Evolutionary conservation across 1,140 invertebrate genomes (phyloP).

Genomic region (Bombus waltoni): DNA sequence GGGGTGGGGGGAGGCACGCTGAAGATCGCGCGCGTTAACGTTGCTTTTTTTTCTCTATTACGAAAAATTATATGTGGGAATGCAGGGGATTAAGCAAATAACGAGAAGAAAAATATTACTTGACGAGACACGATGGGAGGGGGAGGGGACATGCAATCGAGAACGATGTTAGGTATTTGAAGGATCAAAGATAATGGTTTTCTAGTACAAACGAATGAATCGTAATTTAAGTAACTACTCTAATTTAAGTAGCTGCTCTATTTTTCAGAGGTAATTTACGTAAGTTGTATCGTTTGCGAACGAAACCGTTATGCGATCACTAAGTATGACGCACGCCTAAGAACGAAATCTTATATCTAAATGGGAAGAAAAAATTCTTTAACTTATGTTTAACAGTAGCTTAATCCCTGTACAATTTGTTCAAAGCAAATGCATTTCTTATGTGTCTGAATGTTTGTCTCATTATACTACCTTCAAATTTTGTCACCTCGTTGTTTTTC

Average conservation of each 20-base stretch:
- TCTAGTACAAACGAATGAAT: slow-evolving; percentile 63
- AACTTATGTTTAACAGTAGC: slow-evolving; percentile 35
- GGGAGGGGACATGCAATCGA: background rate
- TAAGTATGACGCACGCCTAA: slow-evolving; percentile 27
- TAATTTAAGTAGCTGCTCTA: slow-evolving; percentile 32
- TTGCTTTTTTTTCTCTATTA: slow-evolving; percentile 49
- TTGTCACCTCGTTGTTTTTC: slow-evolving; percentile 15
- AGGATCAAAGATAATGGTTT: slow-evolving; percentile 46
- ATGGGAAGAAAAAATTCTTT: slow-evolving; percentile 2
- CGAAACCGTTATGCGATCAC: slow-evolving; percentile 17
- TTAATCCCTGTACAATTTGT: slow-evolving; percentile 65
- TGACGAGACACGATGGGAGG: no score
- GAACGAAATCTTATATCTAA: slow-evolving; percentile 7
- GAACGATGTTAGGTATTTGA: slow-evolving; percentile 11
- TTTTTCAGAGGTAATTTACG: slow-evolving; percentile 35
- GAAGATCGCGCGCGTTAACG: slow-evolving; percentile 37
- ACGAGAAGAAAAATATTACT: slow-evolving; percentile 7
- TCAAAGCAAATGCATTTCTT: slow-evolving; percentile 63
- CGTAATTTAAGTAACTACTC: slow-evolving; percentile 59
- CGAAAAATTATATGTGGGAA: slow-evolving; percentile 36
- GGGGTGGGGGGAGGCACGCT: slow-evolving; percentile 28
- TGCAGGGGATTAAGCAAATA: slow-evolving; percentile 56
- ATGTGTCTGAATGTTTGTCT: slow-evolving; percentile 58
- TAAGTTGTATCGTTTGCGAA: slow-evolving; percentile 52
- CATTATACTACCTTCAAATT: slow-evolving; percentile 42